Evolutionary conservation across 2,888 invertebrate genomes (phyloP).

Genomic region (Graphium colonna): DNA sequence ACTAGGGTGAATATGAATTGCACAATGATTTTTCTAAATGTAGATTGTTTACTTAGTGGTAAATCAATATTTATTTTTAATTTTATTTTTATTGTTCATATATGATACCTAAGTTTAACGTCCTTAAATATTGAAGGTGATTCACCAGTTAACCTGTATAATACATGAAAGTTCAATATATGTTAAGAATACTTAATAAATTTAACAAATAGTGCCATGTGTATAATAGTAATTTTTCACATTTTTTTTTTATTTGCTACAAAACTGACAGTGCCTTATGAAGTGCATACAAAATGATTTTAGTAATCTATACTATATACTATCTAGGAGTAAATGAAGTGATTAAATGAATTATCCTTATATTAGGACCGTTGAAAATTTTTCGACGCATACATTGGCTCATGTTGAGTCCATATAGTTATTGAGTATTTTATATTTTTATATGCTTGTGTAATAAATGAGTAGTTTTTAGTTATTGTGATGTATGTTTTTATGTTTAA

Average conservation of each 20-base stretch:
- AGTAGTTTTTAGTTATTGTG: neutral
- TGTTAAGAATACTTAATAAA: slow-evolving; percentile 17
- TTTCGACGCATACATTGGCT: slow-evolving; percentile 58
- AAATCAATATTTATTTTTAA: no score
- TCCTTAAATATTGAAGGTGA: no score
- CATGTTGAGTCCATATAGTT: slow-evolving; percentile 63
- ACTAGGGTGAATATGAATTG: no score
- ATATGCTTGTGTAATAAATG: slow-evolving; percentile 11
- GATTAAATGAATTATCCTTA: slow-evolving; percentile 36
- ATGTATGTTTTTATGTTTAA: neutral
- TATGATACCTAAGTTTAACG: no score
- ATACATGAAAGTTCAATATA: slow-evolving; percentile 19
- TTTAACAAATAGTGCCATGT: slow-evolving; percentile 26
- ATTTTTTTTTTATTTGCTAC: slow-evolving; percentile 21
- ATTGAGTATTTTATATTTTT: slow-evolving; percentile 30
- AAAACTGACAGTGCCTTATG: slow-evolving; percentile 28
- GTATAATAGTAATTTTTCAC: slow-evolving; percentile 21
- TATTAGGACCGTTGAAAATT: slow-evolving; percentile 46
- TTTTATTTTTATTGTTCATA: neutral
- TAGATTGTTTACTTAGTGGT: no score
- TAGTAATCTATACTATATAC: neutral
- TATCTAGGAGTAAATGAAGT: neutral
- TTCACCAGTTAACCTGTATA: no score
- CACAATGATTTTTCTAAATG: no score
- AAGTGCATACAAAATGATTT: slow-evolving; percentile 5